Evolutionary conservation across 2,888 invertebrate species (phyloP).

Genomic region (Nomada ruficornis): DNA sequence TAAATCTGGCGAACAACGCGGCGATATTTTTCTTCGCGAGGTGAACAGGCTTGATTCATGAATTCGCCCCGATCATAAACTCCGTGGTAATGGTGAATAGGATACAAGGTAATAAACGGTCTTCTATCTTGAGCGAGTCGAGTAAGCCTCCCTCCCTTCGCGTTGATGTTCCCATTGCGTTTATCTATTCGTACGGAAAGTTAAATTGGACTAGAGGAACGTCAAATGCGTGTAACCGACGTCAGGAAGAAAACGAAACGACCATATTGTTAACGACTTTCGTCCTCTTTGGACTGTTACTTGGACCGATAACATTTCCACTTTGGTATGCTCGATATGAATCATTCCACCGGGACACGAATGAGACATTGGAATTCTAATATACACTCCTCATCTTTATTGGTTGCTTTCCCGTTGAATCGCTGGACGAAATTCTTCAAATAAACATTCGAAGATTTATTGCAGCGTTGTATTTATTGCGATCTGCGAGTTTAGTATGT

Average conservation of each 20-base stretch:
- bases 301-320: constrained; percentile 45
- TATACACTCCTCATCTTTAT: too few relatives aligned
- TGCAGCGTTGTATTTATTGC: too few relatives aligned
- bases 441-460: too few relatives aligned
- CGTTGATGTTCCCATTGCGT: constrained; percentile 35
- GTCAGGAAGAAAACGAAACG: constrained; percentile 14
- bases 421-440: too few relatives aligned
- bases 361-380: constrained; percentile 47
- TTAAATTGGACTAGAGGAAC: constrained; percentile 40
- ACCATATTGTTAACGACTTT: constrained; percentile 48
- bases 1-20: constrained; percentile 47
- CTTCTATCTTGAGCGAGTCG: constrained; percentile 49
- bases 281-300: not conserved
- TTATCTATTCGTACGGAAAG: constrained; percentile 43
- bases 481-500: too few relatives aligned
- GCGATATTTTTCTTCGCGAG: constrained; percentile 40
- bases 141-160: constrained; percentile 33
- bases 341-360: constrained; percentile 10
- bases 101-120: constrained; percentile 63
- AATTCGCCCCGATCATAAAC: constrained; percentile 57
- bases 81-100: constrained; percentile 54
- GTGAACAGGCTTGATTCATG: constrained; percentile 46
- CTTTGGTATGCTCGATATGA: constrained; percentile 45
- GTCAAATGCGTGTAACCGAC: constrained; percentile 4
- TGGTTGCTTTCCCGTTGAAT: too few relatives aligned